Evolutionary conservation across 2,113 vertebrate genomes (phyloP).

Genomic region (Lipophrys pholis): DNA sequence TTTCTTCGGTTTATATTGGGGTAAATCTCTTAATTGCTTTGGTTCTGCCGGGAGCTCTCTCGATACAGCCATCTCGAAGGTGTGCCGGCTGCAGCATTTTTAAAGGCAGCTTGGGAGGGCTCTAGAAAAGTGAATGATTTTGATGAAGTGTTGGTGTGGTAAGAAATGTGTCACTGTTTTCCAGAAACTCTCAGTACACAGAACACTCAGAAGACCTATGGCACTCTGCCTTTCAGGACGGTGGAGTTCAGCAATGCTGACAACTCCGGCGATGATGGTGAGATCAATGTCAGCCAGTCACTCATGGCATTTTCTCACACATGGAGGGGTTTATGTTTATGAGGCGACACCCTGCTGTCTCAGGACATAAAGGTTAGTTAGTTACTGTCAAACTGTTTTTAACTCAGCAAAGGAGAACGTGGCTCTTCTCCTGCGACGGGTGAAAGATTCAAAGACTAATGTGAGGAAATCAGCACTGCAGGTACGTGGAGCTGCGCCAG

Average conservation of each 20-base stretch:
- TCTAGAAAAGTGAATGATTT: neutral
- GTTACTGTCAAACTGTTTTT: neutral
- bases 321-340: neutral
- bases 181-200: conserved; percentile 46
- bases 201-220: conserved; percentile 69
- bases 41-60: no score
- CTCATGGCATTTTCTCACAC: neutral
- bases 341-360: no score
- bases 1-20: no score
- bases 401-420: conserved; percentile 85
- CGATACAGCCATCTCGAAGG: no score
- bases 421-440: conserved; percentile 84
- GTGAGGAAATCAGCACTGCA: conserved; percentile 94
- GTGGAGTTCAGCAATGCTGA: conserved; percentile 72
- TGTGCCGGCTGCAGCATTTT: no score
- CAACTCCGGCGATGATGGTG: conserved; percentile 76
- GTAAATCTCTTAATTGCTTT: no score
- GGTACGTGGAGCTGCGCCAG: conserved; percentile 75
- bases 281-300: neutral
- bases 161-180: conserved; percentile 17
- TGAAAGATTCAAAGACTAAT: conserved; percentile 86
- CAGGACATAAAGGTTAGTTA: no score
- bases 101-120: no score
- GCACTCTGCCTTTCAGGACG: conserved; percentile 74
- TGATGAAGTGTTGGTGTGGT: neutral